Evolutionary conservation across 1,140 invertebrate genomes (phyloP), one percentile per base, ranked within the genome.

Genomic region (Eurosta solidaginis): DNA sequence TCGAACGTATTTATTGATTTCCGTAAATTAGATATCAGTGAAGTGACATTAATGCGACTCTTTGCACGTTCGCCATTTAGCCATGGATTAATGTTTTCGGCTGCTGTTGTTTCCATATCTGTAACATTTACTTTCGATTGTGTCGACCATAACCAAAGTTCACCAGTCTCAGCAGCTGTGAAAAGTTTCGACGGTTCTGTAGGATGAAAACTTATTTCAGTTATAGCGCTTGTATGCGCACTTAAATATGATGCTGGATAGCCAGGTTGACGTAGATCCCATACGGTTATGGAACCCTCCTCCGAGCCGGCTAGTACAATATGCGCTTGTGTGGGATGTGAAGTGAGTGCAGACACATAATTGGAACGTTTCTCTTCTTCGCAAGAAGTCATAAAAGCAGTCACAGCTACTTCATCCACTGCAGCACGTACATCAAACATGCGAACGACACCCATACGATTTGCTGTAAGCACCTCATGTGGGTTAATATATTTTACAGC

Each of bases 71-170:
- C 88, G 76, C 92, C 91, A 83, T 91, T 90, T 45, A 93, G 84
- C 93, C 92, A 95, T 1, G 89, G 89, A 83, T 91, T 92, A 78
- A 83, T 89, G 81, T 83, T 83, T 77, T 88, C 89, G 86, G 76
- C 83, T 82, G 83, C 86, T 10, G 80, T 81, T 5, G 81, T 81
- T 78, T 77, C 47, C 79, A 73, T 40, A 44, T 25, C 78, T 81
- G 79, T 77, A 22, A 83, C 42, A 40, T 54, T 78, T 44, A 87
- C 86, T 10, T 81, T 80, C 2, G 63, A 82, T 85, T 78, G 85
- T 87, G 91, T 90, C 81, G 94, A 93, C 96, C 96, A 97, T 83
- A 96, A 94, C 94, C 94, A 96, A 4, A 97, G 85, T 87, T 96
- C 93, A 3, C 96, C 96, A 79, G 92, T 92, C 50, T 91, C 88